These are phyloP conservation scores for Turritopsis rubra DNA, from an alignment of 30 jellyfish, hydroid and myxozoan species.

Conservation along the genomic window DNA sequence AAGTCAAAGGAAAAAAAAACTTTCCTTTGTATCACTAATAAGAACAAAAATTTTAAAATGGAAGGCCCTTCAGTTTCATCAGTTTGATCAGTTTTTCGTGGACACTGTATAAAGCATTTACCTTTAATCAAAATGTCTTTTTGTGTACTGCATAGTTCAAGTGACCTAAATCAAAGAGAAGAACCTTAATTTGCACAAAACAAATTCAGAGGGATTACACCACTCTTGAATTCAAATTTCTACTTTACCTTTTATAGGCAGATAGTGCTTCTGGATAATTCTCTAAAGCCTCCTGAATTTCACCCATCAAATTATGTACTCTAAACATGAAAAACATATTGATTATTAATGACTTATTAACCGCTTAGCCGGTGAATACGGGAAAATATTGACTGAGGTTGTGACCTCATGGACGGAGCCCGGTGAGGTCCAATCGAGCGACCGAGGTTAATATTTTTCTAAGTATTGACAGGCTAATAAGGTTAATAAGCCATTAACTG, in stretches of 20 bases:
- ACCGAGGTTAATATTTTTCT: not conserved
- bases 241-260: conserved; percentile 60
- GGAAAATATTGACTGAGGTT: too few species aligned
- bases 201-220: not conserved
- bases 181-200: not conserved
- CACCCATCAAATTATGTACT: conserved; percentile 75
- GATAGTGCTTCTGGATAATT: conserved; percentile 70
- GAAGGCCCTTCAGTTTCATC: too few species aligned
- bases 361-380: too few species aligned
- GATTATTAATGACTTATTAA: too few species aligned
- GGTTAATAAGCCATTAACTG: too few species aligned
- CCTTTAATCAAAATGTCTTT: conserved; percentile 72
- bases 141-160: conserved; percentile 61
- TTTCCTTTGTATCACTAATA: too few species aligned
- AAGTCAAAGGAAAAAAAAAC: too few species aligned
- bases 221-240: not conserved
- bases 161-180: conserved; percentile 40
- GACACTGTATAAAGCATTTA: not conserved
- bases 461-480: too few species aligned
- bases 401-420: not conserved
- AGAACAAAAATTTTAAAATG: too few species aligned
- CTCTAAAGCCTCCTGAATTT: conserved; percentile 41
- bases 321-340: conserved; percentile 38
- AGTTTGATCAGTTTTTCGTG: not conserved
- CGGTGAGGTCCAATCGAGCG: not conserved